A percentile compares a stretch with the other conserved stretches of the same genome.
These are phyloP conservation scores for Tipula helvola DNA, from an alignment of 2,888 invertebrate species.

Conservation along the genomic window DNA sequence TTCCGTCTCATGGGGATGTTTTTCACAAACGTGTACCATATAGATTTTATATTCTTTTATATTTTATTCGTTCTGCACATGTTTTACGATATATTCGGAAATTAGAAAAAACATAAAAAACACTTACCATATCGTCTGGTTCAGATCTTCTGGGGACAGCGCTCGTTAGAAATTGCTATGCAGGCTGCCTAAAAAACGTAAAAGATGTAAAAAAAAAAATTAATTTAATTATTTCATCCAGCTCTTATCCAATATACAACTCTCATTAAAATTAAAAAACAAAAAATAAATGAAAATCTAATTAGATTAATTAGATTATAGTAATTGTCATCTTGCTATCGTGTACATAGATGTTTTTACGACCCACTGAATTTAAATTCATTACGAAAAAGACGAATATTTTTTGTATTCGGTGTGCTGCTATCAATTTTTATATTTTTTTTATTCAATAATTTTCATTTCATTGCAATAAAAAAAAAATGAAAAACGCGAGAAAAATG, in stretches of 20 bases:
- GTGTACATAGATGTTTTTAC: neutral
- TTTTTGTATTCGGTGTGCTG: neutral
- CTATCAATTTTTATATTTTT: neutral
- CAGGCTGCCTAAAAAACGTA: constrained; percentile 26
- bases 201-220: neutral
- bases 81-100: neutral
- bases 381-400: neutral
- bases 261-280: neutral
- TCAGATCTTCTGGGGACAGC: constrained; percentile 35
- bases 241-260: neutral
- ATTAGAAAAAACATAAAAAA: neutral
- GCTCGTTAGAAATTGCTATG: constrained; percentile 33
- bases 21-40: neutral
- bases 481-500: neutral
- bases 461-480: neutral
- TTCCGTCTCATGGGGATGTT: neutral
- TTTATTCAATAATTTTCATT: neutral
- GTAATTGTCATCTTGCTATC: neutral
- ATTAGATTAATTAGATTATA: neutral
- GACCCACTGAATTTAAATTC: neutral
- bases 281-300: neutral
- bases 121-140: constrained; percentile 37
- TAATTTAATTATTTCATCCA: neutral
- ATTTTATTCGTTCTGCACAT: neutral
- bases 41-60: neutral